Evolutionary conservation across 2,888 invertebrate genomes (phyloP).

Genomic region (Cosmorhoe ocellata): DNA sequence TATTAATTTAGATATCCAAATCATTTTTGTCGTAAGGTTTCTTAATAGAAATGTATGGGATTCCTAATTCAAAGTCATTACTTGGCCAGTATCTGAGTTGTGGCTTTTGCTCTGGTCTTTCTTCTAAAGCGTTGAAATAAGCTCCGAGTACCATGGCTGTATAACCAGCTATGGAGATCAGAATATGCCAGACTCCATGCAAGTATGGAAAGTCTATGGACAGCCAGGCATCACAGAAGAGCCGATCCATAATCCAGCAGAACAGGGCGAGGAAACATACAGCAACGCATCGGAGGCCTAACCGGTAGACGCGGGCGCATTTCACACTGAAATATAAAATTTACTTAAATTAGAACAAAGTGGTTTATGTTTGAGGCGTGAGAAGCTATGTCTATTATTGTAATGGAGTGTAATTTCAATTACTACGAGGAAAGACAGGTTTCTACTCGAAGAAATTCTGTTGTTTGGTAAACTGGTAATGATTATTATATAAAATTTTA

Average conservation of each 20-base stretch:
- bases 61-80: conserved; percentile 89
- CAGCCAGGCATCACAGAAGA: conserved; percentile 91
- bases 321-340: conserved; percentile 69
- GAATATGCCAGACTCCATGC: conserved; percentile 92
- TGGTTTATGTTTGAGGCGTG: no score
- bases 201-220: conserved; percentile 90
- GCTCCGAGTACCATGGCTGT: conserved; percentile 90
- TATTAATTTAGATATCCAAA: conserved; percentile 64
- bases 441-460: no score
- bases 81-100: conserved; percentile 89
- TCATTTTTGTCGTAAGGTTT: conserved; percentile 79
- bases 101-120: conserved; percentile 87
- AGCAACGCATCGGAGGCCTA: conserved; percentile 87
- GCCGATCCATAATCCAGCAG: conserved; percentile 90
- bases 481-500: no score
- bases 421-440: no score
- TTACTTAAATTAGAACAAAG: conserved; percentile 24
- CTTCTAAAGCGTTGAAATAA: conserved; percentile 88
- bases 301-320: conserved; percentile 85
- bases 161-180: conserved; percentile 90
- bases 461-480: no score
- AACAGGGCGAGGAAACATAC: conserved; percentile 87
- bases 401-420: no score
- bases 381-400: no score
- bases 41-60: conserved; percentile 88